Percentiles rank a stretch among this genome's conserved stretches.
These are phyloP conservation scores for Anodontia alba DNA, from an alignment of 2,888 invertebrate genomes.

Conservation along the genomic window DNA sequence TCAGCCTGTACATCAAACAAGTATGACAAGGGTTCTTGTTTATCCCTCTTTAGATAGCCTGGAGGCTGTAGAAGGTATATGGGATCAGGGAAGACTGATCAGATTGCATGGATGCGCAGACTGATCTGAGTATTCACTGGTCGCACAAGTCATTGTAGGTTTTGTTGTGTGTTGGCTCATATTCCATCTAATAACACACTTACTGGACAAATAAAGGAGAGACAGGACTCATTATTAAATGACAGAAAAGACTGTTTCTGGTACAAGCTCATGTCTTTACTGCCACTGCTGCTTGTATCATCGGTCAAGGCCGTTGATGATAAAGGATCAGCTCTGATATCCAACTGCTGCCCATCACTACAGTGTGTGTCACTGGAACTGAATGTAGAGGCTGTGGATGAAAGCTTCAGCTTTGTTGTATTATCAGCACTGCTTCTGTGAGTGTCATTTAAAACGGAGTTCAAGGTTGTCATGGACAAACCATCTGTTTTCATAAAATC, in stretches of 20 bases:
- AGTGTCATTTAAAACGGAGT: background rate
- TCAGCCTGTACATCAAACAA: too few relatives aligned
- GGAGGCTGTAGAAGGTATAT: too few relatives aligned
- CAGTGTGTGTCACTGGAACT: background rate
- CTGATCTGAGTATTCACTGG: too few relatives aligned
- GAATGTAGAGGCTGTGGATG: background rate
- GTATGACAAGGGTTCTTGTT: too few relatives aligned
- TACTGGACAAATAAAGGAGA: conserved; percentile 17
- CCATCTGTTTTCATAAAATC: conserved; percentile 31
- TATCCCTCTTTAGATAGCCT: too few relatives aligned
- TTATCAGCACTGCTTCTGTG: background rate
- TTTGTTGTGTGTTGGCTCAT: too few relatives aligned
- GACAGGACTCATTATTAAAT: background rate
- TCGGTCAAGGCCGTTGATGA: background rate
- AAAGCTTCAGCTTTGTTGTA: background rate
- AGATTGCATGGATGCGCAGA: too few relatives aligned
- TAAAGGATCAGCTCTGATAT: background rate
- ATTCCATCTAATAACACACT: too few relatives aligned
- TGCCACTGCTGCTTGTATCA: background rate
- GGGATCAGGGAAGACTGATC: too few relatives aligned
- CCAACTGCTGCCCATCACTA: background rate
- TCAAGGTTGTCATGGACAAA: background rate
- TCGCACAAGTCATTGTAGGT: too few relatives aligned
- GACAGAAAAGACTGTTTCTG: background rate
- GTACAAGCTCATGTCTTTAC: background rate